Evolutionary conservation across 2,113 vertebrate species (phyloP).

Genomic region (Nymphicus hollandicus): DNA sequence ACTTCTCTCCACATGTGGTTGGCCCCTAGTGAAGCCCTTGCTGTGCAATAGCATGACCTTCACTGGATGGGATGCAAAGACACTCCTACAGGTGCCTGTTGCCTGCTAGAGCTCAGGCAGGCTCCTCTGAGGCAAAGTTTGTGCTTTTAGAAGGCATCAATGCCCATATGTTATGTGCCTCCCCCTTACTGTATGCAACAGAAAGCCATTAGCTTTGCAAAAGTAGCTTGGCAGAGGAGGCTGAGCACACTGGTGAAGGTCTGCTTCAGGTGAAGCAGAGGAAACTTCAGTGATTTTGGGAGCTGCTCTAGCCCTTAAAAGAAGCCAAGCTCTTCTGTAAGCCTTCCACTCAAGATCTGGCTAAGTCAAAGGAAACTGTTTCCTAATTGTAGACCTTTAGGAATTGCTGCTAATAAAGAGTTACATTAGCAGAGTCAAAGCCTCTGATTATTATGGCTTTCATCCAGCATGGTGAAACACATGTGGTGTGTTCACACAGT

Average conservation of each 20-base stretch:
- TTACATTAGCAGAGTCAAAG: not conserved
- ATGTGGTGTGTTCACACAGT: accelerated
- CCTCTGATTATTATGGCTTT: not conserved
- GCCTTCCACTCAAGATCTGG: not conserved
- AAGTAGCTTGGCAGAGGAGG: not conserved
- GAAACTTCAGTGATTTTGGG: not conserved
- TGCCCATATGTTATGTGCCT: not conserved
- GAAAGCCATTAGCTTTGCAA: not conserved
- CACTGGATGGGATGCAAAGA: not conserved
- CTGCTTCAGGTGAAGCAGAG: not conserved
- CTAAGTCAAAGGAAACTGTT: not conserved
- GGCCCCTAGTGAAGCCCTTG: not conserved
- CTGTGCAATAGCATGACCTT: not conserved
- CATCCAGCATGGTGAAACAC: not conserved
- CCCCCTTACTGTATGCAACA: not conserved
- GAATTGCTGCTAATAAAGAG: too few species aligned
- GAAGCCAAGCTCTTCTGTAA: not conserved
- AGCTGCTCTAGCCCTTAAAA: not conserved
- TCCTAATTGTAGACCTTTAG: not conserved
- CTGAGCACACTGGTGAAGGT: not conserved
- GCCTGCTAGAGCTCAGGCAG: not conserved
- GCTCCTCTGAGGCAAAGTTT: not conserved
- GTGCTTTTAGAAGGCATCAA: not conserved
- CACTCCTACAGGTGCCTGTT: not conserved
- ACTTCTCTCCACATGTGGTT: too few species aligned